These are phyloP conservation scores for Tryphoninae sp. DNA, from an alignment of 2,888 invertebrate genomes.

Conservation along the genomic window DNA sequence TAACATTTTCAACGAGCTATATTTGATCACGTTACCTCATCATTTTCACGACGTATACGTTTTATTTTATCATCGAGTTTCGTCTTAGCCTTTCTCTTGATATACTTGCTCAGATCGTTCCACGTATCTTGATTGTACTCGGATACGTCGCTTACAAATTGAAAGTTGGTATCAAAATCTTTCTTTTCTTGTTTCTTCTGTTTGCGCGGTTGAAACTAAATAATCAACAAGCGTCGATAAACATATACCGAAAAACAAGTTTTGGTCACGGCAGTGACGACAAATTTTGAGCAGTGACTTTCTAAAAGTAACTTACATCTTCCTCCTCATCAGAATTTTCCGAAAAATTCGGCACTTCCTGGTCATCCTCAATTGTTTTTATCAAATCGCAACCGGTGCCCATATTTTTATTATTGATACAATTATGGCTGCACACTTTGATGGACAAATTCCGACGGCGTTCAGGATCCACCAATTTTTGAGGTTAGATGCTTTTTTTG, in stretches of 20 bases:
- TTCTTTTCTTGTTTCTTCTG: conserved; percentile 87
- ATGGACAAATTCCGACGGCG: background rate
- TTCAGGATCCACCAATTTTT: background rate
- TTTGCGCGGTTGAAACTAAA: conserved; percentile 92
- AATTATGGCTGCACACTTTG: background rate
- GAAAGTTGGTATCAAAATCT: conserved; percentile 91
- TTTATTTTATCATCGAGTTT: conserved; percentile 94
- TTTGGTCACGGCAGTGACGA: background rate
- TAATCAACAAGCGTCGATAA: background rate
- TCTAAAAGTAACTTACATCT: conserved; percentile 84
- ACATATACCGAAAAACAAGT: background rate
- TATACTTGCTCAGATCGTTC: conserved; percentile 90
- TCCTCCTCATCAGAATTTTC: conserved; percentile 91
- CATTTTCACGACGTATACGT: conserved; percentile 79
- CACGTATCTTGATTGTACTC: conserved; percentile 92
- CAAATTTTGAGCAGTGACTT: conserved; percentile 5
- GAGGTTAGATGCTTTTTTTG: conserved; percentile 28
- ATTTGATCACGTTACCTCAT: conserved; percentile 15
- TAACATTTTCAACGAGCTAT: no score
- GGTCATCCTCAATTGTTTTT: conserved; percentile 92
- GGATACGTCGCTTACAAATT: conserved; percentile 89
- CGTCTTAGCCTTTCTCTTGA: conserved; percentile 89
- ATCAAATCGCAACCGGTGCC: conserved; percentile 84
- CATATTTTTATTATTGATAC: conserved; percentile 57
- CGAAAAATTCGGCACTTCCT: conserved; percentile 90